Conservation (phyloP, 2,113 vertebrate species). For the Pelusios castaneus region DNA sequence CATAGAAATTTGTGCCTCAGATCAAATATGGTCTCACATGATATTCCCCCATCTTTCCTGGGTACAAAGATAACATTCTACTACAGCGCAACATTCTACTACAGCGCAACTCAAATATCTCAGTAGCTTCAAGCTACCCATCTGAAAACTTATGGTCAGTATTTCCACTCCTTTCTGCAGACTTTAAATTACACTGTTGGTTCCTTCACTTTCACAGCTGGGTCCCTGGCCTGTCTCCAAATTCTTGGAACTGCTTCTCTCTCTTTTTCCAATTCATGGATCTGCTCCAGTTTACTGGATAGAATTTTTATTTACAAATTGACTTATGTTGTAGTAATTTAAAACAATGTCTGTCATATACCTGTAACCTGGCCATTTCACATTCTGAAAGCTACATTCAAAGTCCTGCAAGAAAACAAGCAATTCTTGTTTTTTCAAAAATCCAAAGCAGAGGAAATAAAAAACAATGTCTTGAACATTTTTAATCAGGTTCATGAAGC, state of each 20-base stretch:
- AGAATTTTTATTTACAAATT: neutral
- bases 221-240: neutral
- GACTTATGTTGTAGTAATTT: too few species aligned
- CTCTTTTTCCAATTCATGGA: neutral
- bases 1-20: neutral
- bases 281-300: neutral
- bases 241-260: neutral
- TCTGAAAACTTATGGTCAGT: neutral
- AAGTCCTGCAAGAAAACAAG: neutral
- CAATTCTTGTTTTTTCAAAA: neutral
- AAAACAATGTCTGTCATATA: neutral
- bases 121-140: neutral
- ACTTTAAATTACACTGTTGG: too few species aligned
- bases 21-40: neutral
- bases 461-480: neutral
- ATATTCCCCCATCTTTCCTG: constrained; percentile 4
- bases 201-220: neutral
- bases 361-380: neutral
- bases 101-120: neutral
- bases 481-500: neutral
- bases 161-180: neutral
- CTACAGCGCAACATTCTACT: neutral
- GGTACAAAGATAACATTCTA: neutral
- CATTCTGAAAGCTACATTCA: neutral
- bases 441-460: neutral